phyloP scores from a whole-genome alignment of 2,888 invertebrate genomes.

The Protophormia terraenovae region DNA sequence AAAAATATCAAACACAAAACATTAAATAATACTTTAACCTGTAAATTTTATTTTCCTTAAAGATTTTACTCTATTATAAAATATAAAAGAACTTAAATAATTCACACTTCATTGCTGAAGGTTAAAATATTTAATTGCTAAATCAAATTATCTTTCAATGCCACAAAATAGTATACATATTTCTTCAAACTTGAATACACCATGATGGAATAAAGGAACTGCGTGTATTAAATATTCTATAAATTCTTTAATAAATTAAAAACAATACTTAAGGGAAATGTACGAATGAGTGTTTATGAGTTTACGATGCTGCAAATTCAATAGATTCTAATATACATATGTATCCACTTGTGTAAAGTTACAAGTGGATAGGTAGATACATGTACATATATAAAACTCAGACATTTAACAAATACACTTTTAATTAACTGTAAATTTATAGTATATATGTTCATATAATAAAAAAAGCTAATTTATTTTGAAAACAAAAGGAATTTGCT shows the following conservation, averaged over 20 bases:
- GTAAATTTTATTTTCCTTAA: too few species aligned
- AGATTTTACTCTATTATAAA: not conserved
- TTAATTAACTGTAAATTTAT: constrained; percentile 9
- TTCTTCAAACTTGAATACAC: not conserved
- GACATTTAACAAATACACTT: constrained; percentile 12
- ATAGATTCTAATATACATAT: not conserved
- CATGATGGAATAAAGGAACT: not conserved
- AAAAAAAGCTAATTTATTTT: not conserved
- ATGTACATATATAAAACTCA: not conserved
- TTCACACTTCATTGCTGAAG: not conserved
- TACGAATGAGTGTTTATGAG: not conserved
- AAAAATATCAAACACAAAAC: too few species aligned
- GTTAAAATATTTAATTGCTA: not conserved
- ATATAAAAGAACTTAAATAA: not conserved
- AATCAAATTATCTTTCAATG: not conserved
- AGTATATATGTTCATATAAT: not conserved
- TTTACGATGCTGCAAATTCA: not conserved
- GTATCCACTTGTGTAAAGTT: too few species aligned
- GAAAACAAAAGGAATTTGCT: not conserved
- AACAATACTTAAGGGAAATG: constrained; percentile 7
- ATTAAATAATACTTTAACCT: not conserved
- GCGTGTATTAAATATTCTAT: not conserved
- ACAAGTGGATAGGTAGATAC: not conserved
- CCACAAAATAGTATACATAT: not conserved
- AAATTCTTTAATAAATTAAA: not conserved